phyloP scores from a whole-genome alignment of 2,113 vertebrate species.

The Elephas maximus region DNA sequence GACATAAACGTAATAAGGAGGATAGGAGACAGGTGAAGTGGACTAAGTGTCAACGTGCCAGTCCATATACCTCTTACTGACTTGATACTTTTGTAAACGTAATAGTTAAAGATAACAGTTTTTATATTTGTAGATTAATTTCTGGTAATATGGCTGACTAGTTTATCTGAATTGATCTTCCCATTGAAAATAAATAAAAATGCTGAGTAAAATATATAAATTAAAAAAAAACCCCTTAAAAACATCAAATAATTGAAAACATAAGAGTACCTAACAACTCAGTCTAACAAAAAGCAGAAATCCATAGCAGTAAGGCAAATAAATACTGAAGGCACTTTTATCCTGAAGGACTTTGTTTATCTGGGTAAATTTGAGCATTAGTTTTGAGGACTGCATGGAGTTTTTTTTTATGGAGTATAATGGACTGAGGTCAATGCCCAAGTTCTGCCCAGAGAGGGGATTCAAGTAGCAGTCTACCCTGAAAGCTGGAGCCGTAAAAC shows the following conservation, averaged over 20 bases:
- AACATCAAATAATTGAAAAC: not conserved
- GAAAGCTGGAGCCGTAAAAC: not conserved
- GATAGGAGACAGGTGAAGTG: accelerated
- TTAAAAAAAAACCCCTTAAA: not conserved
- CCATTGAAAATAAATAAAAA: not conserved
- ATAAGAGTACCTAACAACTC: not conserved
- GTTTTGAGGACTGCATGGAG: not conserved
- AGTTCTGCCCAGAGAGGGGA: accelerated
- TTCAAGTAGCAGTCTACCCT: not conserved
- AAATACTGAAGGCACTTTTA: not conserved
- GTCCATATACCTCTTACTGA: not conserved
- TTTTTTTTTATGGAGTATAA: not conserved
- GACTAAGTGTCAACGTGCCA: not conserved
- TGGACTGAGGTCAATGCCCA: not conserved
- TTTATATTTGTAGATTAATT: not conserved
- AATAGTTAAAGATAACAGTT: not conserved
- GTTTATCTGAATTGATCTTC: not conserved
- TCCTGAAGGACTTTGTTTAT: not conserved
- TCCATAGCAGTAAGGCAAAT: not conserved
- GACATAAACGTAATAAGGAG: not conserved
- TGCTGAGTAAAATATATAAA: not conserved
- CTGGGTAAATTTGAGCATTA: not conserved
- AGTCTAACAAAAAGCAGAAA: not conserved
- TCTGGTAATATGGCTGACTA: not conserved
- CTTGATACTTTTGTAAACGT: not conserved